Evolutionary conservation across 2,888 invertebrate genomes (phyloP).

Genomic region (Boloria selene): DNA sequence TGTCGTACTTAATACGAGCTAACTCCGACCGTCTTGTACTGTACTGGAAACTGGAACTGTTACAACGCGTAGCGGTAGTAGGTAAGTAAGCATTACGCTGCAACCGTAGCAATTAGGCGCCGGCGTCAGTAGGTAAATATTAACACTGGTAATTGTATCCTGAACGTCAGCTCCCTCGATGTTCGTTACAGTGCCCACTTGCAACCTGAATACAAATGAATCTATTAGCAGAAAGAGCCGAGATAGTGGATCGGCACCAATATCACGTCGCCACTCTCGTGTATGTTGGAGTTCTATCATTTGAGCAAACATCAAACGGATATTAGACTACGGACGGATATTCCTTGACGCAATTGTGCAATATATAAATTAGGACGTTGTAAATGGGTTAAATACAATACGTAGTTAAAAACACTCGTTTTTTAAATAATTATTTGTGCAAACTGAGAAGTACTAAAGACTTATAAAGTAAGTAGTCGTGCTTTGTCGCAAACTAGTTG

Average conservation of each 20-base stretch:
- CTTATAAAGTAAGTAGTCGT: conserved; percentile 3
- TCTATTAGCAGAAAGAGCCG: conserved; percentile 75
- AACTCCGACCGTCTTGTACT: conserved; percentile 16
- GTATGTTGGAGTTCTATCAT: conserved; percentile 54
- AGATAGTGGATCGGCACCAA: conserved; percentile 67
- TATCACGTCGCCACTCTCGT: conserved; percentile 57
- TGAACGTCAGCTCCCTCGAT: conserved; percentile 74
- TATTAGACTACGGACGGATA: conserved; percentile 29
- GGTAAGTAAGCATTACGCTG: conserved; percentile 48
- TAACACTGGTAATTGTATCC: conserved; percentile 79
- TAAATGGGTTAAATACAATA: background rate
- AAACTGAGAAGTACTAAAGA: too few relatives aligned
- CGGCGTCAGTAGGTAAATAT: conserved; percentile 80
- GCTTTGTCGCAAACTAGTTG: conserved; percentile 22
- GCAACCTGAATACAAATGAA: conserved; percentile 80
- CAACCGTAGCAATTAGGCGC: conserved; percentile 71
- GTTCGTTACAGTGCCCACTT: conserved; percentile 77
- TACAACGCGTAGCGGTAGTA: conserved; percentile 23
- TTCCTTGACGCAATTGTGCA: background rate
- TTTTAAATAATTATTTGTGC: background rate
- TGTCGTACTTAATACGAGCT: conserved; percentile 27
- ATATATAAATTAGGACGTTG: background rate
- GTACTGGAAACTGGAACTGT: background rate
- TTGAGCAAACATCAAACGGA: conserved; percentile 47
- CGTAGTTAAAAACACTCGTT: too few relatives aligned